Percentiles rank a stretch among this genome's conserved stretches.
Evolutionary conservation across 2,797 vertebrate genomes (phyloP).

Genomic region (Cheirogaleus major): DNA sequence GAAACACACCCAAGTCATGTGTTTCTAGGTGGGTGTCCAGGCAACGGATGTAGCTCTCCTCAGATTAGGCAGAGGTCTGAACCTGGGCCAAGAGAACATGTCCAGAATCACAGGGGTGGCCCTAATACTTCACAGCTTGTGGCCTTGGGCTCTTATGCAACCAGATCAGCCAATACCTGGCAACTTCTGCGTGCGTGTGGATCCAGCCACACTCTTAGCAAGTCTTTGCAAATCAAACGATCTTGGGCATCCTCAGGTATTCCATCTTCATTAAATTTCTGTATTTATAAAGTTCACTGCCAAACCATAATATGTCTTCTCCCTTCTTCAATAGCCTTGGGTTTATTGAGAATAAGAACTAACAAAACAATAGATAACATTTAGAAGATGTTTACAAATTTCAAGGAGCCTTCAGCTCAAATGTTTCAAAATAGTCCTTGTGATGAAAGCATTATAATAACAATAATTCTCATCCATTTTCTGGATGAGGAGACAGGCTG

Average conservation of each 20-base stretch:
- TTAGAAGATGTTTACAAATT: not conserved
- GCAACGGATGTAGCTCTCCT: constrained; percentile 35
- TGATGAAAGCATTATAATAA: not conserved
- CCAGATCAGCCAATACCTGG: not conserved
- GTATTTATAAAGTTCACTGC: not conserved
- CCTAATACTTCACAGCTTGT: not conserved
- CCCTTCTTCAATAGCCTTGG: not conserved
- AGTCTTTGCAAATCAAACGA: not conserved
- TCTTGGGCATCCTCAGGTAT: not conserved
- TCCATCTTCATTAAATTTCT: not conserved
- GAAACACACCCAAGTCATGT: constrained; percentile 71
- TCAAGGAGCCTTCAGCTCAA: not conserved
- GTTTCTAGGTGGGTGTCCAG: constrained; percentile 6
- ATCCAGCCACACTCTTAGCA: not conserved
- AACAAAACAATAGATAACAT: not conserved
- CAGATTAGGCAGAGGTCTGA: not conserved
- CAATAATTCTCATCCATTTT: not conserved
- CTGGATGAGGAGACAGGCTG: not conserved
- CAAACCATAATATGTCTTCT: not conserved
- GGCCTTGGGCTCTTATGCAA: not conserved
- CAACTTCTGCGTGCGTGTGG: not conserved
- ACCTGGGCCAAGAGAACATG: not conserved
- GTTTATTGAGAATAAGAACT: not conserved
- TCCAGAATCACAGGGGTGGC: not conserved
- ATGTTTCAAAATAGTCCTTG: not conserved